Percentiles rank a stretch among this genome's conserved stretches.
Evolutionary conservation across 2,797 vertebrate species (phyloP).

Genomic region (Sphenodon punctatus): DNA sequence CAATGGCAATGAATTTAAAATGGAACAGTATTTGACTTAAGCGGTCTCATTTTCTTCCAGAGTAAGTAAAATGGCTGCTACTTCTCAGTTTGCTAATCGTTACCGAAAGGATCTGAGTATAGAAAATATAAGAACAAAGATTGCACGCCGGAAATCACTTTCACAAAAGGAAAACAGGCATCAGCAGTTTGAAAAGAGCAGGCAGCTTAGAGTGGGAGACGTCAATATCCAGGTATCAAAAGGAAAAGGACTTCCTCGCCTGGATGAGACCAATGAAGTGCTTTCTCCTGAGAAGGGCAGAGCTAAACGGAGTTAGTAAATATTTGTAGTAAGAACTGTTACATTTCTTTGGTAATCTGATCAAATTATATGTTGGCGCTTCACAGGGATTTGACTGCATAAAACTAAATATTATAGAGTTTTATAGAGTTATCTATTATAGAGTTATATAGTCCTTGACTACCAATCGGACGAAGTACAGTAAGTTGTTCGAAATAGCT

Average conservation of each 20-base stretch:
- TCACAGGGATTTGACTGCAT: too few relatives aligned
- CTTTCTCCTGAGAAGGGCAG: constrained; percentile 65
- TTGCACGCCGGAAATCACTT: constrained; percentile 85
- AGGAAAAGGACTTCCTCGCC: constrained; percentile 60
- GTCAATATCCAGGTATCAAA: constrained; percentile 61
- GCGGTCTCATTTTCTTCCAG: neutral
- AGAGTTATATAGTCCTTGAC: too few relatives aligned
- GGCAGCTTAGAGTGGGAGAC: constrained; percentile 79
- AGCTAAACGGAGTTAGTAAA: constrained; percentile 68
- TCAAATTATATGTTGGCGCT: too few relatives aligned
- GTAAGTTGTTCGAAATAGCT: too few relatives aligned
- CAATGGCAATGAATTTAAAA: neutral
- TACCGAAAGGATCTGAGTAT: constrained; percentile 85
- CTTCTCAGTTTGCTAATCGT: constrained; percentile 77
- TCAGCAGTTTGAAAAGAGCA: constrained; percentile 79
- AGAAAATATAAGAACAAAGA: constrained; percentile 84
- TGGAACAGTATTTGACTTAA: rapidly evolving
- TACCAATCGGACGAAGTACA: too few relatives aligned
- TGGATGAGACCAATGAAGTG: constrained; percentile 66
- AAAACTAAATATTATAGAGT: too few relatives aligned
- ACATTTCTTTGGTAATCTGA: neutral
- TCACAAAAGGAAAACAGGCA: constrained; percentile 89
- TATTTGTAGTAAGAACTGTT: constrained; percentile 14
- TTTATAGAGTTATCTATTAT: too few relatives aligned
- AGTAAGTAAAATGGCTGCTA: constrained; percentile 46